Evolutionary conservation across 2,797 vertebrate species (phyloP), one percentile per base, ranked within the genome.

Genomic region (Adelosebastes latens): DNA sequence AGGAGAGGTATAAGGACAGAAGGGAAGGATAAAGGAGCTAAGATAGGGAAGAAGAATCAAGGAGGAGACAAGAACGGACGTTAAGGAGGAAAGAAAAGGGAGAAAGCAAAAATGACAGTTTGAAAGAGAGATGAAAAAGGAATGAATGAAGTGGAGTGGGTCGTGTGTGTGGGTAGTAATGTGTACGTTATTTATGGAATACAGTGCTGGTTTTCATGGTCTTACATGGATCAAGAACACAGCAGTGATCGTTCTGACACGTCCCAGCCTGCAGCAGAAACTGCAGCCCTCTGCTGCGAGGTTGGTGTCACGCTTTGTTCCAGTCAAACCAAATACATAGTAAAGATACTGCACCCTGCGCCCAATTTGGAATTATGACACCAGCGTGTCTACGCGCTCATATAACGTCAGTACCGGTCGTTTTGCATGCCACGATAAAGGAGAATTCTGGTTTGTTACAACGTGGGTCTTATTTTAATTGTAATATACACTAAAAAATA

Each of bases 201-300:
- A 67, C 79, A 71, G 60, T 49, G 63, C 77, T 83, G 62, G 58
- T 77, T 80, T 85, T 82, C 77, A 86, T 81, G 78, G 73, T 77
- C 58, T 81, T 76, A 68, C 77, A 20, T 53, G 72, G 78, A 89
- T 92, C 79, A 83, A 64, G 77, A 82, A 79, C 66, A 72, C 76
- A 75, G 63, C 9, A 7, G 75, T 59, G 71, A 91, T 89, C 61
- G 46, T 72, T 59, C 71, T 84, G 88, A 87, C 86, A 65, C 61
- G 5, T 77, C 31, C 18, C 72, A 46, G 62, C 79, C 81, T 72
- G 79, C 77, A 87, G 84, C 77, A 62, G 18, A 39, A 72, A 65
- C 29, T 72, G 39, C 70, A 14, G 59, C 60, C 52, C 73, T 79
- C 64, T 56, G 80, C 64, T 82, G 73, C 83, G 75, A 22, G 73